phyloP scores from a whole-genome alignment of 2,888 invertebrate species.

The Drosophila suboccidentalis region DNA sequence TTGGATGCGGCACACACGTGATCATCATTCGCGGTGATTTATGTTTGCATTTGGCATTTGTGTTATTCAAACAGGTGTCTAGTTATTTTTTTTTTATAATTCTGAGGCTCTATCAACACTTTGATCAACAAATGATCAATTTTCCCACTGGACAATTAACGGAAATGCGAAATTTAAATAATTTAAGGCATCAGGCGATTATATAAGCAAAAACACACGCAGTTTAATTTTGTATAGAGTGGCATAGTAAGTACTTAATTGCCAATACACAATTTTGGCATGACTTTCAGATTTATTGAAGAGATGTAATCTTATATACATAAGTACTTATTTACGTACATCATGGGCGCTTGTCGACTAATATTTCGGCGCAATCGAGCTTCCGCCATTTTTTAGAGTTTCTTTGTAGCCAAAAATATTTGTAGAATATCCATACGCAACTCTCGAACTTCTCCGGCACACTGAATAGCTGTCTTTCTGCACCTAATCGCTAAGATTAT shows the following conservation, averaged over 20 bases:
- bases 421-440: conserved; percentile 48
- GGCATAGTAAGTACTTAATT: conserved; percentile 25
- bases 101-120: conserved; percentile 29
- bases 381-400: conserved; percentile 70
- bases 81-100: conserved; percentile 28
- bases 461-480: conserved; percentile 45
- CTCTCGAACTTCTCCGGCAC: conserved; percentile 28
- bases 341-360: conserved; percentile 72
- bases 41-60: conserved; percentile 42
- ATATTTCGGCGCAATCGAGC: conserved; percentile 78
- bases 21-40: conserved; percentile 67
- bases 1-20: conserved; percentile 58
- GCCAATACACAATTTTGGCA: conserved; percentile 27
- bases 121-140: conserved; percentile 25
- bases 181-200: conserved; percentile 53
- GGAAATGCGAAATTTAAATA: conserved; percentile 70
- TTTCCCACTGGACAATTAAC: conserved; percentile 67
- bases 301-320: conserved; percentile 8
- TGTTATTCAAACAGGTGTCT: background rate
- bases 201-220: conserved; percentile 48
- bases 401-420: conserved; percentile 1
- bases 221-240: conserved; percentile 23
- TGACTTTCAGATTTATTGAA: conserved; percentile 37
- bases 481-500: conserved; percentile 19
- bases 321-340: conserved; percentile 67